Evolutionary conservation across 1,140 invertebrate species (phyloP).

Genomic region (Eciton burchellii): DNA sequence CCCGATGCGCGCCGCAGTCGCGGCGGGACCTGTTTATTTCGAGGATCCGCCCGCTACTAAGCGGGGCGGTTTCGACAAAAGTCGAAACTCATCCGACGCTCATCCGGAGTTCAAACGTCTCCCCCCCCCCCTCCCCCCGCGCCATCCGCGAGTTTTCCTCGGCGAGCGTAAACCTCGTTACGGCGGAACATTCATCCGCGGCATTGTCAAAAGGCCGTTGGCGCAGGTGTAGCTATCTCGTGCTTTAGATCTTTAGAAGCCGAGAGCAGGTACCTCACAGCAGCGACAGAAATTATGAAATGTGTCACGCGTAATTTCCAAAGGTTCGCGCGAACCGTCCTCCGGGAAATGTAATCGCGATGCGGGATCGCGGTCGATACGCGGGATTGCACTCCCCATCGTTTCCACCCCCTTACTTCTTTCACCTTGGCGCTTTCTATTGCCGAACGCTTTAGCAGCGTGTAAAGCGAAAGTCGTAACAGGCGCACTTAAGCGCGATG

Average conservation of each 20-base stretch:
- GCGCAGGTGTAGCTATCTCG: no score
- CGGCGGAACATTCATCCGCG: no score
- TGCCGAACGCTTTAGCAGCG: not conserved
- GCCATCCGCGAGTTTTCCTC: no score
- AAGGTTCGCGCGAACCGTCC: no score
- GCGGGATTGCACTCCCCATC: no score
- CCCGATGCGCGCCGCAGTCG: not conserved
- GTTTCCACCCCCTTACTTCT: not conserved
- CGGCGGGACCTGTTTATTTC: conserved; percentile 29
- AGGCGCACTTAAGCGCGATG: conserved; percentile 35
- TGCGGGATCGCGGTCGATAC: no score
- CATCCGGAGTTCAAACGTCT: no score
- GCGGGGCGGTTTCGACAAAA: not conserved
- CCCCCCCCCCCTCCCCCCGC: no score
- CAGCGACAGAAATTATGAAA: not conserved
- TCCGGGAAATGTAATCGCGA: not conserved
- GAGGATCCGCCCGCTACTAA: conserved; percentile 7
- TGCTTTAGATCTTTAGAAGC: no score
- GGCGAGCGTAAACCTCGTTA: no score
- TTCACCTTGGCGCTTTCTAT: not conserved
- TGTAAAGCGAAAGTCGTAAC: conserved; percentile 43
- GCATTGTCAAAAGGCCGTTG: not conserved
- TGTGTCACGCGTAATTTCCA: no score
- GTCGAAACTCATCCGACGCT: not conserved
- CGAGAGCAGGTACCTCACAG: no score